phyloP scores from a whole-genome alignment of 2,797 vertebrate genomes.

The Labroides dimidiatus region DNA sequence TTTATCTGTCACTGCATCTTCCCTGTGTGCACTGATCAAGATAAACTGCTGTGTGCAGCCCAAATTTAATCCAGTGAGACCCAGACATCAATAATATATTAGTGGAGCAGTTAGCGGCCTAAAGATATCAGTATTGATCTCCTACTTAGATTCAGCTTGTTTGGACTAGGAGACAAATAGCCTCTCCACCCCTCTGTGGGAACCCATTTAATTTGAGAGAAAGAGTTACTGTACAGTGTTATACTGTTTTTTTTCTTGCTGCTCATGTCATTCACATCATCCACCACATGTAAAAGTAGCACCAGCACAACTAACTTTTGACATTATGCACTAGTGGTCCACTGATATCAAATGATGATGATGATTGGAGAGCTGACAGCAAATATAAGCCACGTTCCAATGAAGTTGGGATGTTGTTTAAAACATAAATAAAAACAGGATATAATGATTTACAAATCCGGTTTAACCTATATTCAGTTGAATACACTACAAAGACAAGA shows the following conservation, averaged over 20 bases:
- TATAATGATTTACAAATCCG: too few species aligned
- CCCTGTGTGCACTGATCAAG: conserved; percentile 58
- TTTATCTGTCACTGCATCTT: conserved; percentile 36
- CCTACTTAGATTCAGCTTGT: conserved; percentile 76
- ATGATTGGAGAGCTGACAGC: too few species aligned
- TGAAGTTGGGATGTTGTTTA: too few species aligned
- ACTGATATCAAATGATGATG: too few species aligned
- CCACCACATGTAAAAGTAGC: neutral
- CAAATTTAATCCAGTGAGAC: conserved; percentile 76
- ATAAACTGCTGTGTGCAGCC: conserved; percentile 73
- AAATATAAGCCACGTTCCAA: too few species aligned
- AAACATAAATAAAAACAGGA: too few species aligned
- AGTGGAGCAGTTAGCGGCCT: conserved; percentile 76
- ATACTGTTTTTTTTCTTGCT: conserved; percentile 25
- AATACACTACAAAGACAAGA: too few species aligned
- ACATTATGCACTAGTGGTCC: too few species aligned
- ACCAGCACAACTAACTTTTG: conserved; percentile 21
- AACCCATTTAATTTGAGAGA: conserved; percentile 75
- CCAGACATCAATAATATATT: conserved; percentile 82
- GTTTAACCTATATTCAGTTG: too few species aligned
- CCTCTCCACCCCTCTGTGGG: conserved; percentile 58
- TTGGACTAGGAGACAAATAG: conserved; percentile 78
- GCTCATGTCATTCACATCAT: conserved; percentile 38
- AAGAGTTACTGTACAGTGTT: conserved; percentile 43
- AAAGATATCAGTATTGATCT: conserved; percentile 84